These are phyloP conservation scores for Papilio glaucus DNA, from an alignment of 1,140 invertebrate species.

Conservation along the genomic window DNA sequence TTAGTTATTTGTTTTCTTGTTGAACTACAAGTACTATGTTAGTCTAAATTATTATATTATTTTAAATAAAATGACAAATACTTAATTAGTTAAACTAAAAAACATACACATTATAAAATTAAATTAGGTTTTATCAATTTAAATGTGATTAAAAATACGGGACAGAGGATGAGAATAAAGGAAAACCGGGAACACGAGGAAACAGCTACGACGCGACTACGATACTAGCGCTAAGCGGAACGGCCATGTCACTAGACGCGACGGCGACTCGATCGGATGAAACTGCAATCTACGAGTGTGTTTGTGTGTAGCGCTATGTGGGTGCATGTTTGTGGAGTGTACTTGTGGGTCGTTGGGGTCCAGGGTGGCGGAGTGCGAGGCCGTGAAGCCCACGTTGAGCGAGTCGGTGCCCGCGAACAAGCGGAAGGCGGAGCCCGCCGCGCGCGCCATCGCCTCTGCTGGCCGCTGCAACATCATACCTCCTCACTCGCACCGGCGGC, in stretches of 20 bases:
- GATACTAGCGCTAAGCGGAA: neutral
- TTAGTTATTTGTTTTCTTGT: neutral
- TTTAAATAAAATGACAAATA: neutral
- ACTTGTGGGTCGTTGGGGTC: conserved; percentile 81
- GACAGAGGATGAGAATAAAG: neutral
- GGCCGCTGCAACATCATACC: conserved; percentile 85
- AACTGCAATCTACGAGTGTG: conserved; percentile 40
- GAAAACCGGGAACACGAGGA: neutral
- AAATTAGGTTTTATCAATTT: neutral
- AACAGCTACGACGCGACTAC: neutral
- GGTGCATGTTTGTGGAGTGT: conserved; percentile 49
- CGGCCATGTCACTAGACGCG: neutral
- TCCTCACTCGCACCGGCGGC: conserved; percentile 49
- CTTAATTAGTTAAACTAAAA: neutral
- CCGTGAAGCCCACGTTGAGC: conserved; percentile 87
- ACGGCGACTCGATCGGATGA: neutral
- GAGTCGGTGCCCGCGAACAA: conserved; percentile 90
- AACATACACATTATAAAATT: neutral
- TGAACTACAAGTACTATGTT: neutral
- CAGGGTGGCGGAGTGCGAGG: conserved; percentile 85
- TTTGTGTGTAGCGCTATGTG: conserved; percentile 37
- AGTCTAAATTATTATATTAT: neutral
- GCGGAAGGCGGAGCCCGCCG: conserved; percentile 89
- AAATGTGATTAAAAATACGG: neutral
- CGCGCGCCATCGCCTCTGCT: conserved; percentile 89